Conservation (phyloP, 2,888 invertebrate genomes). For the Heteromyza rotundicornis region DNA sequence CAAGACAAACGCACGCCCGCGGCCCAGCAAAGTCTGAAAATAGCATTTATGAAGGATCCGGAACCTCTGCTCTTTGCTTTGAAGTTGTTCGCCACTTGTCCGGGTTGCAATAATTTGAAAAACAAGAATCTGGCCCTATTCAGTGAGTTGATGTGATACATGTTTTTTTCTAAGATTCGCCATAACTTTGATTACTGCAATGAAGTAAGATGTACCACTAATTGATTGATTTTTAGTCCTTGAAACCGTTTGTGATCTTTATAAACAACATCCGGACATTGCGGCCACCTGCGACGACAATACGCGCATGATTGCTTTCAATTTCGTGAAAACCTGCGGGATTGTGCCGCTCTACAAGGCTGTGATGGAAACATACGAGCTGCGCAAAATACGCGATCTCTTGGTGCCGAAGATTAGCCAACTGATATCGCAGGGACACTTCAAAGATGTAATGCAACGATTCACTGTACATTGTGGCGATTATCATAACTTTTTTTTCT, state of each 20-base stretch:
- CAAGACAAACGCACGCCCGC: conserved; percentile 50
- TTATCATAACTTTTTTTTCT: conserved; percentile 19
- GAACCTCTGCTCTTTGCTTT: conserved; percentile 56
- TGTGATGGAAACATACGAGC: conserved; percentile 70
- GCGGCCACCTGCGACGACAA: conserved; percentile 63
- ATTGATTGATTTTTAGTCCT: conserved; percentile 63
- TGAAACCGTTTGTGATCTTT: conserved; percentile 68
- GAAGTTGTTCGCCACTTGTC: conserved; percentile 59
- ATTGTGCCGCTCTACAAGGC: conserved; percentile 70
- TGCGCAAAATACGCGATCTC: conserved; percentile 68
- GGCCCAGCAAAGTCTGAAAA: conserved; percentile 46
- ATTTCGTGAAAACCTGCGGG: conserved; percentile 73
- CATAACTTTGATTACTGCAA: too few relatives aligned
- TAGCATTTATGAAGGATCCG: conserved; percentile 40
- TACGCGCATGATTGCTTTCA: conserved; percentile 76
- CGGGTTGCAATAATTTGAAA: conserved; percentile 59
- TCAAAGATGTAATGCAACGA: conserved; percentile 68
- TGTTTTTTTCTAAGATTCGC: too few relatives aligned
- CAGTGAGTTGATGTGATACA: conserved; percentile 34
- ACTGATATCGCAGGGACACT: conserved; percentile 66
- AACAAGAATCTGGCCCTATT: conserved; percentile 54
- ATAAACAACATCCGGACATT: conserved; percentile 60
- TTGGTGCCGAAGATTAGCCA: conserved; percentile 70
- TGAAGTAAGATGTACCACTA: neutral
- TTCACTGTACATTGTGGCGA: neutral